A percentile compares a stretch with the other conserved stretches of the same genome.
Conservation (phyloP, 2,888 invertebrate genomes). For the Machimus atricapillus region DNA sequence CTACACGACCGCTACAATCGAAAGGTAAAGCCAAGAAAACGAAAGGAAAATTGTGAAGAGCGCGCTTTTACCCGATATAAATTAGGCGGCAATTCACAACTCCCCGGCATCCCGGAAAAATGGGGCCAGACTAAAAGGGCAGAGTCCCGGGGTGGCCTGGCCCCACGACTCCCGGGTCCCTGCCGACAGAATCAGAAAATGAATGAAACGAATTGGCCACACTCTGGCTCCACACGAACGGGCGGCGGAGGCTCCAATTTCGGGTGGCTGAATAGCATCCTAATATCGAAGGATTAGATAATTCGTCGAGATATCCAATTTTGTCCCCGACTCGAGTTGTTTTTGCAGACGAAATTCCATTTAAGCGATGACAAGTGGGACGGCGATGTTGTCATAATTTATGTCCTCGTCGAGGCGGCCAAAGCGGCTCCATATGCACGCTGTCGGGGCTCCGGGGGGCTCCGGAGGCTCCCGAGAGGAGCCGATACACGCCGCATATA, state of each 20-base stretch:
- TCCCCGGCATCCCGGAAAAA: not conserved
- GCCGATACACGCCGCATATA: not conserved
- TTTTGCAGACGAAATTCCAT: constrained; percentile 45
- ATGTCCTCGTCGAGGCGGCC: constrained; percentile 30
- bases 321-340: constrained; percentile 35
- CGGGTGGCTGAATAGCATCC: constrained; percentile 36
- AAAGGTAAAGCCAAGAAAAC: not conserved
- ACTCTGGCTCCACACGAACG: not conserved
- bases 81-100: constrained; percentile 41
- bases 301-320: constrained; percentile 45
- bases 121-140: not conserved
- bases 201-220: constrained; percentile 18
- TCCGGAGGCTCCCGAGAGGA: not conserved
- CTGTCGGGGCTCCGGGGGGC: not conserved
- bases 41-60: not conserved
- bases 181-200: not conserved
- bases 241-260: not conserved
- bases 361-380: constrained; percentile 46
- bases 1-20: not conserved
- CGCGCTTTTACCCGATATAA: not conserved
- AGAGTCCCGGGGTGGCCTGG: not conserved
- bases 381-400: constrained; percentile 44
- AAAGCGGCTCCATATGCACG: not conserved
- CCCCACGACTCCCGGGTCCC: not conserved
- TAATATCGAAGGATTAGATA: constrained; percentile 43